Base-by-base conservation (phyloP, 2,888 invertebrate genomes). In the Syritta pipiens region DNA sequence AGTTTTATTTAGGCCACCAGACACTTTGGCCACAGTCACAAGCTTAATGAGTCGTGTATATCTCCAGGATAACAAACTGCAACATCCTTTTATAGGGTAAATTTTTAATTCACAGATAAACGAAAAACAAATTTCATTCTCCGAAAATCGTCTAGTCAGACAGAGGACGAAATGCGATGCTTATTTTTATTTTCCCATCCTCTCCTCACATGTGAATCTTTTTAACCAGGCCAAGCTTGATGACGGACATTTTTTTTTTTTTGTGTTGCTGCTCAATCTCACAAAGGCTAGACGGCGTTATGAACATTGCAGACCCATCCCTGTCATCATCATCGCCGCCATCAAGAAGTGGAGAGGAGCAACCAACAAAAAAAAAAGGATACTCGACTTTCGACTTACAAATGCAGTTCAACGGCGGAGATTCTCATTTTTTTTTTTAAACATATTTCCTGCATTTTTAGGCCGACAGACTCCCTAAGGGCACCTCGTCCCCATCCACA, bases 401-500 rank as follows among this genome's bases (percentile, higher is more conserved):
- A 59, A 72, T 65, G 77, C 65, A 67, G 42, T 17, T 14, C 10
- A n/a, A n/a, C n/a, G n/a, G n/a, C n/a, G n/a, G n/a, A n/a, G n/a
- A n/a, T n/a, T n/a, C n/a, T n/a, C n/a, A n/a, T 37, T 37, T 37
- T 37, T 37, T 2, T 7, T 53, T 72, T 71, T 77, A 65, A 59
- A 65, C 65, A 63, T 63, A 57, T 77, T 65, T 67, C 30, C 65
- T 77, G 72, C 55, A 63, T 65, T 77, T 77, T 63, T 71, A 77
- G 76, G 76, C 71, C 76, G 63, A 12, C 76, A 79, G 79, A 79
- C 79, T 79, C 79, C 79, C 79, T 74, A 74, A 74, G 74, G 79
- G 62, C 67, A 67, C 48, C 72, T 55, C 32, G 44, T 48, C 55
- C 55, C n/a, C 20, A 51, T 63, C 30, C 19, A 37, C 14, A 37